phyloP scores from a whole-genome alignment of 2,797 vertebrate species.

The Myotis daubentonii region DNA sequence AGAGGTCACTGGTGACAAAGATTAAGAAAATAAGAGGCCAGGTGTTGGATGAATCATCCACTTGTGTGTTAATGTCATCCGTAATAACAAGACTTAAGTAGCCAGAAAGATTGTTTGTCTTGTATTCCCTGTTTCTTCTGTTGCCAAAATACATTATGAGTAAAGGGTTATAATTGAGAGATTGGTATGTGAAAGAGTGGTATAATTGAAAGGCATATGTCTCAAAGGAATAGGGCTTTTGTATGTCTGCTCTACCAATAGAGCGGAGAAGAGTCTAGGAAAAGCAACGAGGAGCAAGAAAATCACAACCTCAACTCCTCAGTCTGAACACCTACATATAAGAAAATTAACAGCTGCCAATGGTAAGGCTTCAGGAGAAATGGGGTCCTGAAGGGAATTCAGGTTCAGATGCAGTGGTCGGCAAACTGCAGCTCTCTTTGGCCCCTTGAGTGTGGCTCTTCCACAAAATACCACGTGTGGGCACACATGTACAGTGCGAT shows the following conservation, averaged over 20 bases:
- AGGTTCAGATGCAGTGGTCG: not conserved
- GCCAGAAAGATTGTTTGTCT: not conserved
- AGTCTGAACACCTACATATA: not conserved
- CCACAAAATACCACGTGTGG: too few relatives aligned
- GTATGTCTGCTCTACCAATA: not conserved
- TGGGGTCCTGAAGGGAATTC: not conserved
- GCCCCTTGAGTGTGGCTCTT: too few relatives aligned
- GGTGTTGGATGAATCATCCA: not conserved
- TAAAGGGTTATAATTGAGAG: not conserved
- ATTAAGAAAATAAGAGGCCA: not conserved
- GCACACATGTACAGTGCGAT: too few relatives aligned
- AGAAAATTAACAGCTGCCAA: not conserved
- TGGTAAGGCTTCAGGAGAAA: not conserved
- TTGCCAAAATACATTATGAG: slow-evolving; percentile 1
- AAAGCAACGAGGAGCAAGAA: not conserved
- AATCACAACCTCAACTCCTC: not conserved
- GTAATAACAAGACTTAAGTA: not conserved
- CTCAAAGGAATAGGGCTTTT: not conserved
- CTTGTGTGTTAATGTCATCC: not conserved
- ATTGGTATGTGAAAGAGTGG: not conserved
- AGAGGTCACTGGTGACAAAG: not conserved
- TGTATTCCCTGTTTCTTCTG: not conserved
- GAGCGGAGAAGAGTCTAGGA: not conserved
- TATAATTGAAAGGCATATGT: not conserved
- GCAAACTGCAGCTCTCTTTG: too few relatives aligned